Evolutionary conservation across 1,140 invertebrate genomes (phyloP).

Genomic region (Bombus superbus): DNA sequence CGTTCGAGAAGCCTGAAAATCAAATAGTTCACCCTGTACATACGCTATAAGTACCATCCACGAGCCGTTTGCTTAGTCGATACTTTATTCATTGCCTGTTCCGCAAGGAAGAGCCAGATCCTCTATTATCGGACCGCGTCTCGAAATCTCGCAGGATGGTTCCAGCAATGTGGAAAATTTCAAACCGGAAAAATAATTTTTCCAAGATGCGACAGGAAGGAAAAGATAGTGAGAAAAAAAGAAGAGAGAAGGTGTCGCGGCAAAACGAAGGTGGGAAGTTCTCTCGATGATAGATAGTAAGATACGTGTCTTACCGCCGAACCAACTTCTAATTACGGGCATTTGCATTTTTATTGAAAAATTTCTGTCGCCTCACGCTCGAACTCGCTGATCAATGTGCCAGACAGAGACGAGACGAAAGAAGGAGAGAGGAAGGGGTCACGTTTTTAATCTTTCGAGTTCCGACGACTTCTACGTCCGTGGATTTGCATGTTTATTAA

Average conservation of each 20-base stretch:
- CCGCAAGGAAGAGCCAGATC: not conserved
- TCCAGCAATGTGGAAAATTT: not conserved
- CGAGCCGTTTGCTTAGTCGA: conserved; percentile 33
- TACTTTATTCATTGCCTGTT: conserved; percentile 61
- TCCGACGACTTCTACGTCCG: conserved; percentile 36
- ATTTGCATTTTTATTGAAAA: conserved; percentile 59
- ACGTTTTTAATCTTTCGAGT: conserved; percentile 52
- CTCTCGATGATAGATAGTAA: not conserved
- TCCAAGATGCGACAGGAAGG: not conserved
- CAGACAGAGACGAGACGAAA: not conserved
- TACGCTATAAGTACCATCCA: conserved; percentile 4
- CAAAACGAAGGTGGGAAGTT: not conserved
- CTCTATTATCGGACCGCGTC: conserved; percentile 26
- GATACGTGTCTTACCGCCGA: conserved; percentile 13
- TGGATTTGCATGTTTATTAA: conserved; percentile 56
- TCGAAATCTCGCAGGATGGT: conserved; percentile 14
- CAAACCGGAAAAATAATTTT: not conserved
- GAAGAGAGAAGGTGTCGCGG: not conserved
- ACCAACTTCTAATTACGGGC: conserved; percentile 41
- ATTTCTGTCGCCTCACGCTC: conserved; percentile 19
- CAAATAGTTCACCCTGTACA: not conserved
- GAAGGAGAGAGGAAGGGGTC: not conserved
- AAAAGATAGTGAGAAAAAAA: not conserved
- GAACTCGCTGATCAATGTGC: conserved; percentile 18
- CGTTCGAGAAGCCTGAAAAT: not conserved